Percentiles rank a stretch among this genome's conserved stretches.
These are phyloP conservation scores for Halcyon chelicuti DNA, from an alignment of 2,797 vertebrate genomes.

Conservation along the genomic window DNA sequence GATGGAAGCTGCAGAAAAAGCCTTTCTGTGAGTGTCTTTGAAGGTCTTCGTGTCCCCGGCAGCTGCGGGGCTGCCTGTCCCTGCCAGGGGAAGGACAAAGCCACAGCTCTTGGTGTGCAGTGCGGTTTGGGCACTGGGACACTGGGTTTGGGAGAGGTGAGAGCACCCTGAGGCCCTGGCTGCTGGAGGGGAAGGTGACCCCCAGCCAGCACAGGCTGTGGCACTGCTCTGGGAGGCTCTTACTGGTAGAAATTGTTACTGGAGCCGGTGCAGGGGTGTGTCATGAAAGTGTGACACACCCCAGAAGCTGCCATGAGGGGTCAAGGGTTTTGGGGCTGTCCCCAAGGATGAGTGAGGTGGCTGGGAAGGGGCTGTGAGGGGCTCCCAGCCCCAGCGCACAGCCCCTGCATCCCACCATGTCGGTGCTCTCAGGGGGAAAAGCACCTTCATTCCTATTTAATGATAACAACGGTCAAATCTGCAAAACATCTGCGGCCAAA, in stretches of 20 bases:
- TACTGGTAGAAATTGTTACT: accelerated
- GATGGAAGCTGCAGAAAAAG: background rate
- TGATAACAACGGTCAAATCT: background rate
- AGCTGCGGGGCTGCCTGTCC: background rate
- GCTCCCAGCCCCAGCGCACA: accelerated
- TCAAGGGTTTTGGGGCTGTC: background rate
- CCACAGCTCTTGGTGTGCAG: background rate
- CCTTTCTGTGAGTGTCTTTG: background rate
- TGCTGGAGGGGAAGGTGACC: background rate
- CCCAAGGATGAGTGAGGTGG: accelerated
- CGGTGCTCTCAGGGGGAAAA: accelerated
- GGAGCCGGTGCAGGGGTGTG: background rate
- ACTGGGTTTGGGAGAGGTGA: accelerated
- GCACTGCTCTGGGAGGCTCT: accelerated
- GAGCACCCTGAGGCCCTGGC: background rate
- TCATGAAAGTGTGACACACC: background rate
- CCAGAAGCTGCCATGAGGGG: background rate
- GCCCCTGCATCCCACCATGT: background rate
- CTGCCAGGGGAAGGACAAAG: background rate
- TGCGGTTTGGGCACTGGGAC: background rate
- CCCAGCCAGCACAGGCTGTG: accelerated
- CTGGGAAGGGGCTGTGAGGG: accelerated
- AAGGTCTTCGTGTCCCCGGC: accelerated
- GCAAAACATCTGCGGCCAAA: background rate
- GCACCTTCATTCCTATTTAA: background rate